Percentiles rank a stretch among this genome's conserved stretches.
Evolutionary conservation across 2,888 invertebrate genomes (phyloP).

Genomic region (Homarus gammarus): DNA sequence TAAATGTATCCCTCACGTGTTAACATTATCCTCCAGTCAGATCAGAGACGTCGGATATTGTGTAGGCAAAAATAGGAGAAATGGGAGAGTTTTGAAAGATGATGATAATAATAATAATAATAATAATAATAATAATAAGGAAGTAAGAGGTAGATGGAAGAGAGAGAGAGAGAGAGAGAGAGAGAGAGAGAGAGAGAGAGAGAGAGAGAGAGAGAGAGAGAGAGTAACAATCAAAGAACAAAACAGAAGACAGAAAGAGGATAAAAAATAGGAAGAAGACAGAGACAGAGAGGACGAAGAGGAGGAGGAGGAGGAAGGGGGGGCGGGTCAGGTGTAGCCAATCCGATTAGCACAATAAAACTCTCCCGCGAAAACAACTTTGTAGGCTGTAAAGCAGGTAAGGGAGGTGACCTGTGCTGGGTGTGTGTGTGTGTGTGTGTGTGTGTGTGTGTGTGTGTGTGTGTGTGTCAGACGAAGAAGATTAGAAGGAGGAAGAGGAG

Average conservation of each 20-base stretch:
- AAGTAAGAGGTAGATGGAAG: neutral
- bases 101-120: no score
- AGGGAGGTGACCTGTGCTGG: neutral
- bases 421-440: neutral
- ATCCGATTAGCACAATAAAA: constrained; percentile 61
- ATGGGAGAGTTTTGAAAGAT: no score
- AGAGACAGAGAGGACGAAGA: constrained; percentile 33
- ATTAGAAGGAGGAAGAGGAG: no score
- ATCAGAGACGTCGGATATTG: no score
- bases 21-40: no score
- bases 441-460: no score
- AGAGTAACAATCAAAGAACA: neutral
- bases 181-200: constrained; percentile 14
- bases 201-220: constrained; percentile 3
- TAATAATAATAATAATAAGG: no score
- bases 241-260: neutral
- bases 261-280: constrained; percentile 23
- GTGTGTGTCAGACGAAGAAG: no score
- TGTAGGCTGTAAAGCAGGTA: constrained; percentile 25
- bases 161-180: constrained; percentile 12
- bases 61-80: no score
- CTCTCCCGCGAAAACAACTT: constrained; percentile 50
- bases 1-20: no score
- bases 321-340: constrained; percentile 46
- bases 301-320: neutral